Conservation (phyloP, 2,113 vertebrate genomes). For the Mus musculus region DNA sequence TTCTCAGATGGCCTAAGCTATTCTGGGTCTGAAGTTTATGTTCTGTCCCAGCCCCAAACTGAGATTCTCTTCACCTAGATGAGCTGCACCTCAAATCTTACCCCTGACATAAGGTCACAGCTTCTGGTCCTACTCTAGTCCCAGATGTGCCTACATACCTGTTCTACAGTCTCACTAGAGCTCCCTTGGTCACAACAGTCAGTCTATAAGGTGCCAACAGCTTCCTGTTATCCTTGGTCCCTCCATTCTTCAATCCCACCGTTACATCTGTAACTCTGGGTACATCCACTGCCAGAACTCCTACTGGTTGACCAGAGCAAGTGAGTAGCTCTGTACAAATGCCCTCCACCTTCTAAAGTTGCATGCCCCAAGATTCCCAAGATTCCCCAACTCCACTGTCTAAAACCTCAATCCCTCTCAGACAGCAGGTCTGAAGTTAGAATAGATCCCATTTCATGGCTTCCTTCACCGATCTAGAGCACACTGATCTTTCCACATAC, state of each 20-base stretch:
- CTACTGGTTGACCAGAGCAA: not conserved
- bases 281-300: fast-evolving
- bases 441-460: not conserved
- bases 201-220: not conserved
- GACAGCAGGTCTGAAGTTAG: not conserved
- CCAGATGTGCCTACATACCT: not conserved
- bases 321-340: not conserved
- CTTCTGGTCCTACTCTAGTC: not conserved
- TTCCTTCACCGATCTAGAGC: not conserved
- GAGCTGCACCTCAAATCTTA: not conserved
- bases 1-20: not conserved
- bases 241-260: not conserved
- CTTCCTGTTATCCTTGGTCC: not conserved
- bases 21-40: not conserved
- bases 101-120: not conserved
- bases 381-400: not conserved
- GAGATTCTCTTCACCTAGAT: not conserved
- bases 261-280: not conserved
- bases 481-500: not conserved
- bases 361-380: not conserved
- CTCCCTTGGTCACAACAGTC: not conserved
- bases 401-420: not conserved
- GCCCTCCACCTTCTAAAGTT: not conserved
- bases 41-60: not conserved
- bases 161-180: not conserved